Base-by-base conservation (phyloP, 2,113 vertebrate genomes). In the Heterotis niloticus region DNA sequence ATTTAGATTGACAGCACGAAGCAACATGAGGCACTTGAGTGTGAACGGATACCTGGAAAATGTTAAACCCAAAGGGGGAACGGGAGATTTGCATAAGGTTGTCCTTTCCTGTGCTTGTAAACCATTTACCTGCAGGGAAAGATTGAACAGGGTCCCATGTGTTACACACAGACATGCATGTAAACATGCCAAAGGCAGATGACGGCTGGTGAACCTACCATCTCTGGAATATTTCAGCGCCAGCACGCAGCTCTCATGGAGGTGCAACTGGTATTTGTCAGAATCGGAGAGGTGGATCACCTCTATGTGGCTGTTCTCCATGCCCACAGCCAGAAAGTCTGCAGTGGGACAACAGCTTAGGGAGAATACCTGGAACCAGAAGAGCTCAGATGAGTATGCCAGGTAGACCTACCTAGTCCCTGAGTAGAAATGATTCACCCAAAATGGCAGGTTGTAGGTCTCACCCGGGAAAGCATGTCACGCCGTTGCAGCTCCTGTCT, bases 211-310 rank as follows among this genome's bases (percentile, higher is more conserved):
- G 34, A 44, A 44, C 34, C 3, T 44, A 69, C 95, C 94, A 0
- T 95, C 96, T 86, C 94, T 94, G 79, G 95, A 95, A 0, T 96
- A 96, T 79, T 95, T 95, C 80, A 96, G 92, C 0, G 95, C 94
- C 59, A 96, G 92, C 82, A 96, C 95, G 0, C 95, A 96, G 89
- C 88, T 85, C 26, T 92, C 88, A 10, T 92, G 90, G 7, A 91
- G 89, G 52, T 92, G 93, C 82, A 92, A 90, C 88, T 89, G 84
- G 84, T 87, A 90, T 12, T 90, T 91, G 86, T 90, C 89, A 0
- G 87, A 87, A 57, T 90, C 91, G 16, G 77, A 84, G 68, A 92
- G 88, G 0, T 92, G 90, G 56, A 94, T 89, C 20, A 96, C 91
- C 82, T 94, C 94, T 67, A 95, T 93, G 5, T 93, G 92, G 69